These are phyloP conservation scores for Nematolebias whitei DNA, from an alignment of 2,113 vertebrate genomes.

Conservation along the genomic window DNA sequence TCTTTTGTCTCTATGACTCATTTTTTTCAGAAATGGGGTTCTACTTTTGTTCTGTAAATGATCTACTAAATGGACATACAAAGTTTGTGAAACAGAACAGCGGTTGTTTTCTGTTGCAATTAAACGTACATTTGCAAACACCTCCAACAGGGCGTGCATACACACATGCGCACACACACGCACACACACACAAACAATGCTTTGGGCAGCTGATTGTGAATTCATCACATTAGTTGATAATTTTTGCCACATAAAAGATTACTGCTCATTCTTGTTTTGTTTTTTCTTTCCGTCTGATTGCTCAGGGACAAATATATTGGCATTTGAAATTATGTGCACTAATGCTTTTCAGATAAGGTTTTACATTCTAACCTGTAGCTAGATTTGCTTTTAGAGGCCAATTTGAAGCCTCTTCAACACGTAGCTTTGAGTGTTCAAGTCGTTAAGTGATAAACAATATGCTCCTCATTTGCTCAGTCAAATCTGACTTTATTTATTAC, in stretches of 20 bases:
- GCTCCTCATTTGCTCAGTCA: constrained; percentile 34
- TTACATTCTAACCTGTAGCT: constrained; percentile 45
- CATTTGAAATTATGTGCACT: constrained; percentile 52
- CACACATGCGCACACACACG: constrained; percentile 1
- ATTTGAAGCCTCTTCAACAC: constrained; percentile 41
- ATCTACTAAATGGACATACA: constrained; percentile 25
- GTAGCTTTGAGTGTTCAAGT: constrained; percentile 10
- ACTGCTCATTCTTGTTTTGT: constrained; percentile 38
- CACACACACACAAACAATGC: constrained; percentile 38
- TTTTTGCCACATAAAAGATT: constrained; percentile 69
- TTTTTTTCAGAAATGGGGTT: too few species aligned
- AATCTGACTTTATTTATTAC: constrained; percentile 36
- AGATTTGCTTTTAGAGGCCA: constrained; percentile 41
- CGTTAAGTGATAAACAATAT: constrained; percentile 28
- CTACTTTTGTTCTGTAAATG: constrained; percentile 19
- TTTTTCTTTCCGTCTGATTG: constrained; percentile 19
- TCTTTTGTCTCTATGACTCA: too few species aligned
- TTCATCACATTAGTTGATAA: constrained; percentile 76
- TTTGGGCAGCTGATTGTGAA: constrained; percentile 65
- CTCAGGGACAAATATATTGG: constrained; percentile 62
- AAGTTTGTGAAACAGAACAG: constrained; percentile 45
- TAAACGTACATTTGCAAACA: constrained; percentile 28
- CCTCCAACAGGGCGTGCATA: constrained; percentile 11
- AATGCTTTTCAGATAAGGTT: constrained; percentile 52
- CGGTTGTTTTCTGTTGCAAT: constrained; percentile 25